Evolutionary conservation across 1,140 invertebrate species (phyloP).

Genomic region (Lasioglossum albipes): DNA sequence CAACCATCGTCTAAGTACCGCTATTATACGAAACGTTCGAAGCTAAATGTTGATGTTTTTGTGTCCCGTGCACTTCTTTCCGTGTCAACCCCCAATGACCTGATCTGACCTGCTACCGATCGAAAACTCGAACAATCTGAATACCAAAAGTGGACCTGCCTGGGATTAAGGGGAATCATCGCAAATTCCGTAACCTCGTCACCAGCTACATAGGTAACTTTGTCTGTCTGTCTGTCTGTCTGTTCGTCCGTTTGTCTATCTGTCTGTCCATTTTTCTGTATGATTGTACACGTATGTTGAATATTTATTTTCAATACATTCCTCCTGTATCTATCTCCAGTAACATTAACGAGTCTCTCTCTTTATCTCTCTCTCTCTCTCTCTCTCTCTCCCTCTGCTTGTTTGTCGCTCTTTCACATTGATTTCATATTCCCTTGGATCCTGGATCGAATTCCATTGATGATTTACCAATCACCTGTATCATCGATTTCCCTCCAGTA

Average conservation of each 20-base stretch:
- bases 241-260: slow-evolving; percentile 55
- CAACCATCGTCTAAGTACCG: too few species aligned
- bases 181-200: slow-evolving; percentile 98
- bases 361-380: neutral
- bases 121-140: slow-evolving; percentile 73
- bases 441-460: neutral
- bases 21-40: too few species aligned
- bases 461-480: neutral
- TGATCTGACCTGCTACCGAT: slow-evolving; percentile 76
- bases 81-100: slow-evolving; percentile 76
- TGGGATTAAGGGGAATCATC: slow-evolving; percentile 97
- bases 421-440: neutral
- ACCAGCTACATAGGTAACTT: slow-evolving; percentile 97
- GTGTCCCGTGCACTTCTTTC: slow-evolving; percentile 79
- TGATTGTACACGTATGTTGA: slow-evolving; percentile 50
- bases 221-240: slow-evolving; percentile 72
- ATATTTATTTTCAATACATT: slow-evolving; percentile 38
- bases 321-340: neutral
- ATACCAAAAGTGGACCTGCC: slow-evolving; percentile 92
- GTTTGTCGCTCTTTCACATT: neutral
- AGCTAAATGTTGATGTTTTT: slow-evolving; percentile 79
- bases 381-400: neutral
- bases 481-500: neutral
- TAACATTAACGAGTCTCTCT: neutral
- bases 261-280: slow-evolving; percentile 53